Evolutionary conservation across 2,113 vertebrate species (phyloP).

Genomic region (Lamprotornis superbus): DNA sequence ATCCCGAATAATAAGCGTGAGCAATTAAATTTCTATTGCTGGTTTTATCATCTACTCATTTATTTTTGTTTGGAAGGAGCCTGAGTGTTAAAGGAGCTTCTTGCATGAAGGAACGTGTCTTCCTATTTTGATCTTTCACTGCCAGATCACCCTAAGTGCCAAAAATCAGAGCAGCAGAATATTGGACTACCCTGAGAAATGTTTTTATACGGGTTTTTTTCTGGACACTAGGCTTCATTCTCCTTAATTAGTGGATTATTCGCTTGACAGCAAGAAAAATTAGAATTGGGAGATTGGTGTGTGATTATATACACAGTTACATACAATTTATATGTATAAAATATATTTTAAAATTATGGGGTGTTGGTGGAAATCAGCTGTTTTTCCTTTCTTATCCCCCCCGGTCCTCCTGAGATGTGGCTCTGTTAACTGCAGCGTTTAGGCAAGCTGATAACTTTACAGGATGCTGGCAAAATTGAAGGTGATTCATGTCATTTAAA

Average conservation of each 20-base stretch:
- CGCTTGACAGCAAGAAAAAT: background rate
- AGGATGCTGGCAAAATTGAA: conserved; percentile 24
- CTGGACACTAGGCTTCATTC: background rate
- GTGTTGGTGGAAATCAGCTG: background rate
- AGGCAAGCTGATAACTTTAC: background rate
- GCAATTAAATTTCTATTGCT: conserved; percentile 6
- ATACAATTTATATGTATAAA: background rate
- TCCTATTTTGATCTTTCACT: background rate
- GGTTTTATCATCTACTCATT: background rate
- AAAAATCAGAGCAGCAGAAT: background rate
- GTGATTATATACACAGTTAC: background rate
- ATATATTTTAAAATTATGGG: background rate
- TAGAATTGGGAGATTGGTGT: background rate
- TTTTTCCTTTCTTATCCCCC: background rate
- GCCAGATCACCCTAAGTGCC: background rate
- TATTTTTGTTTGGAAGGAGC: background rate
- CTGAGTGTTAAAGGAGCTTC: background rate
- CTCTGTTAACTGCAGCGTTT: background rate
- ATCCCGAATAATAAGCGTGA: background rate
- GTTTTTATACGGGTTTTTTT: background rate
- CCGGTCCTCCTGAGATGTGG: background rate
- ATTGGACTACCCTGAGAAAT: background rate
- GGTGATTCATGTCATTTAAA: conserved; percentile 43
- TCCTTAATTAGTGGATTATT: background rate
- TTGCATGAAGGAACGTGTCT: background rate